Evolutionary conservation across 2,113 vertebrate species (phyloP).

Genomic region (Pseudopodoces humilis): DNA sequence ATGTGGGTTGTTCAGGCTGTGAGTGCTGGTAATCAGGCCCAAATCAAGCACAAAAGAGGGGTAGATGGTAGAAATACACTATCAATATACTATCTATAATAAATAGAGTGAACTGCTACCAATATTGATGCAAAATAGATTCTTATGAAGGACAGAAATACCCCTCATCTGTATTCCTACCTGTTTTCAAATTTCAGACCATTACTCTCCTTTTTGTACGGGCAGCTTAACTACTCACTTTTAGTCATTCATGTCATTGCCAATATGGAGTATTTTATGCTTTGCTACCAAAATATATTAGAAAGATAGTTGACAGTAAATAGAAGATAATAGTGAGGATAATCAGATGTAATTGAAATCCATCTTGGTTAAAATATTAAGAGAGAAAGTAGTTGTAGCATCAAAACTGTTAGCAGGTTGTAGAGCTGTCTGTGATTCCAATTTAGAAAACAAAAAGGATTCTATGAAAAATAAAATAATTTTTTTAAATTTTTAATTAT

Average conservation of each 20-base stretch:
- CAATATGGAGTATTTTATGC: not conserved
- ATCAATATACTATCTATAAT: rapidly evolving
- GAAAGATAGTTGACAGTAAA: not conserved
- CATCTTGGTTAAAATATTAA: not conserved
- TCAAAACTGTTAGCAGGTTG: not conserved
- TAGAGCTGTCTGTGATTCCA: not conserved
- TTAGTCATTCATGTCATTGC: not conserved
- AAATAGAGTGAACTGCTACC: not conserved
- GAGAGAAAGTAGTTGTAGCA: not conserved
- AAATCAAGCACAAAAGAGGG: not conserved
- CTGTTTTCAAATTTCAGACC: not conserved
- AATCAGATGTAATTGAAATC: not conserved
- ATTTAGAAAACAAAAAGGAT: not conserved
- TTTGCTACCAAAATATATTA: not conserved
- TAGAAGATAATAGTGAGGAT: not conserved
- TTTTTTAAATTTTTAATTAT: not conserved
- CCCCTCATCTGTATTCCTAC: not conserved
- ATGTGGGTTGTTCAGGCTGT: not conserved
- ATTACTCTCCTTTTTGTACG: not conserved
- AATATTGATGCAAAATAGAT: not conserved
- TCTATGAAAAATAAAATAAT: not conserved
- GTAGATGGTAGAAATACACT: not conserved
- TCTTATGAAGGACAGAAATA: not conserved
- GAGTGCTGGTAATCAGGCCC: not conserved
- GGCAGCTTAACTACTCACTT: not conserved